These are phyloP conservation scores for Eufriesea mexicana DNA, from an alignment of 1,140 invertebrate genomes.

Conservation along the genomic window DNA sequence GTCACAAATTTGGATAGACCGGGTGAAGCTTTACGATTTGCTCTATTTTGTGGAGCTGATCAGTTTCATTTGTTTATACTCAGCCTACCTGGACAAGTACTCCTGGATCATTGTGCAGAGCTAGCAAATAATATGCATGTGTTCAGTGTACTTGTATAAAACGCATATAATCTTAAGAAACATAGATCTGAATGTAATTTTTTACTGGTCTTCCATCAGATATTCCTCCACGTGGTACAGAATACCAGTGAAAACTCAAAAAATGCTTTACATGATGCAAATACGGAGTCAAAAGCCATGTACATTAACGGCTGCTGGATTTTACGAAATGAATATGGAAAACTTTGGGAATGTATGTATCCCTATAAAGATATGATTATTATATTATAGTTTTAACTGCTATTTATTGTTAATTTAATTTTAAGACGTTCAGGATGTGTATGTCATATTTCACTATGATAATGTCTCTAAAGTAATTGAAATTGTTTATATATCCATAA, in stretches of 20 bases:
- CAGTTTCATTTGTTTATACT: slow-evolving; percentile 10
- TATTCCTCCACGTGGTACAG: not conserved
- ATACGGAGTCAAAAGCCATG: not conserved
- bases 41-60: not conserved
- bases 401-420: not conserved
- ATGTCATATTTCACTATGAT: slow-evolving; percentile 12
- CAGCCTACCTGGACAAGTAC: slow-evolving; percentile 5
- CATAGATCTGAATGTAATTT: not conserved
- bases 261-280: slow-evolving; percentile 10
- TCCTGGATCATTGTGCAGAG: not conserved
- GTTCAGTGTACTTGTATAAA: not conserved
- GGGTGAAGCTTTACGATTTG: not conserved
- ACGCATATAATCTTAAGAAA: not conserved
- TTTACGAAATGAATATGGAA: slow-evolving; percentile 20
- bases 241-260: not conserved
- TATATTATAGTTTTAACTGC: not conserved
- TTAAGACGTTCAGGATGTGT: not conserved
- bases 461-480: not conserved
- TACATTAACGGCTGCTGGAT: not conserved
- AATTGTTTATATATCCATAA: not conserved
- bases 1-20: not conserved
- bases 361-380: rapidly evolving
- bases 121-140: not conserved
- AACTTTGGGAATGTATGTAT: not conserved
- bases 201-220: not conserved